Evolutionary conservation across 2,113 vertebrate species (phyloP), one percentile per base, ranked within the genome.

Genomic region (Ameiurus melas): DNA sequence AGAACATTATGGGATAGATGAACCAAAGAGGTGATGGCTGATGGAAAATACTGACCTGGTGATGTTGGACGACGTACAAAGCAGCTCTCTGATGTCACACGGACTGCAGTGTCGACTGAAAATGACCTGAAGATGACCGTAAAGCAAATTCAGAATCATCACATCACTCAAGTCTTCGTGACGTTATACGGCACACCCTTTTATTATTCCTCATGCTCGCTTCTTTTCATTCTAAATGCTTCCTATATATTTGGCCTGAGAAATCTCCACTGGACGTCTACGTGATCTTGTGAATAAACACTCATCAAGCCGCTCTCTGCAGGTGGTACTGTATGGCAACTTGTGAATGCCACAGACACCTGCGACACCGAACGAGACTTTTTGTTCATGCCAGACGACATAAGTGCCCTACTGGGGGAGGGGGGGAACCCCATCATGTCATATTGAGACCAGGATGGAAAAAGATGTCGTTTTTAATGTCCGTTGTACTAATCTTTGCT

Each of bases 81-180:
- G 91, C n/a, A 96, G 93, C 91, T 96, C 96, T 87, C 93, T 95
- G 91, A 96, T 96, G 89, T 96, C 96, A 93, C 94, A 95, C 1
- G 95, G 94, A 86, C 94, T 96, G 91, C 96, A 96, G 91, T 96
- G 94, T 2, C 92, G 93, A 90, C 95, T 96, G 91, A 96, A 96
- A 77, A 96, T 92, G 91, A 96, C 95, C 95, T 96, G 89, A 1
- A 78, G 70, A 66, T 25, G 78, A 53, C 30, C 75, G 14, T 22
- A 57, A 30, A 30, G 43, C 20, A 27, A 53, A 47, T 57, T 36
- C n/a, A 64, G n/a, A 47, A 20, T 25, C 33, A 70, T 43, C 25
- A 33, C 22, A 51, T 73, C 22, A 51, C 22, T 27, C 43, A 1
- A 22, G 1, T 43, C 2, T 39, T 39, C 22, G 7, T 73, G 70